Evolutionary conservation across 2,797 vertebrate genomes (phyloP).

Genomic region (Phylloscopus collybita): DNA sequence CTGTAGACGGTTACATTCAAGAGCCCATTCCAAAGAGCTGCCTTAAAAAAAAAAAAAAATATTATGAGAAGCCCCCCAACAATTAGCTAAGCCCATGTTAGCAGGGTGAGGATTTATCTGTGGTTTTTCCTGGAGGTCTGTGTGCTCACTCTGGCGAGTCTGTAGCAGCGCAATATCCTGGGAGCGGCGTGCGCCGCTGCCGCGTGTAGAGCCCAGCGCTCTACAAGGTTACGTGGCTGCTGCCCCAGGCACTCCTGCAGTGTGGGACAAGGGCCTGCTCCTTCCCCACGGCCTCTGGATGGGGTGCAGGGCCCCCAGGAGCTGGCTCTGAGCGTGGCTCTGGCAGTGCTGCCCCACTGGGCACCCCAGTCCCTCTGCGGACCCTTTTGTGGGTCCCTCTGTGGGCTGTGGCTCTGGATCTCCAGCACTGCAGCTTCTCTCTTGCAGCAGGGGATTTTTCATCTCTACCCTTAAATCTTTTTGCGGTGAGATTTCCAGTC

Average conservation of each 20-base stretch:
- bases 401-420: not conserved
- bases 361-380: not conserved
- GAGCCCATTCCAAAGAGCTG: not conserved
- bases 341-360: accelerated
- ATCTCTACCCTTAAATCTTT: slow-evolving; percentile 50
- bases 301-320: not conserved
- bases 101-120: not conserved
- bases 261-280: not conserved
- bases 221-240: not conserved
- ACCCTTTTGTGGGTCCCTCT: too few relatives aligned
- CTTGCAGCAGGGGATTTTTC: slow-evolving; percentile 34
- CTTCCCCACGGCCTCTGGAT: accelerated
- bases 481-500: slow-evolving; percentile 62
- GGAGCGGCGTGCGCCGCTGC: not conserved
- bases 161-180: not conserved
- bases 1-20: not conserved
- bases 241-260: not conserved
- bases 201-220: not conserved
- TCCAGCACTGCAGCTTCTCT: not conserved
- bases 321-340: not conserved
- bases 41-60: not conserved
- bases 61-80: not conserved
- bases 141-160: accelerated
- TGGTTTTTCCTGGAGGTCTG: not conserved
- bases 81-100: not conserved